Base-by-base conservation (phyloP, 53 echinoderm and acorn worm genomes). In the Paracentrotus lividus region DNA sequence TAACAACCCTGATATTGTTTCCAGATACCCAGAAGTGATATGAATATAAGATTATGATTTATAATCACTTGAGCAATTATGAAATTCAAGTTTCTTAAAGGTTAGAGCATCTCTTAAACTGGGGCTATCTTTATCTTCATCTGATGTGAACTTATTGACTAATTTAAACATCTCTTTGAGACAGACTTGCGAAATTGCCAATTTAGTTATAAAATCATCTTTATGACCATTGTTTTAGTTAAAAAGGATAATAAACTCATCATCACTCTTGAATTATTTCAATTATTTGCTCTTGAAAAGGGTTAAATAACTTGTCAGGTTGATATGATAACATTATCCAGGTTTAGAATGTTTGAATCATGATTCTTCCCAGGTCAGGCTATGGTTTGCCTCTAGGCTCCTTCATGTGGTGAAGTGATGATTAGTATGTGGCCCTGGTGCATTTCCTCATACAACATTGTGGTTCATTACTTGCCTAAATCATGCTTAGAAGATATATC, bases 281-380 rank as follows among this genome's bases (percentile, higher is more conserved):
- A 26, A 27, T 64, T 29, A 64, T 29, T 40, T 76, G 4, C 76
- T 10, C 76, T 42, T 42, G 20, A 67, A 21, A 5, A n/a, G n/a
- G n/a, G n/a, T n/a, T n/a, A n/a, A n/a, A n/a, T n/a, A n/a, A n/a
- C n/a, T n/a, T n/a, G n/a, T n/a, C 20, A 76, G 18, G 42, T 36
- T 76, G 42, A 18, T 23, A 42, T 76, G 76, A 21, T 76, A 4
- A 76, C 76, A 76, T 10, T 10, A n/a, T 81, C 81, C 81, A 81
- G 16, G 44, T 44, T 26, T 81, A 81, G 81, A 81, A n/a, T n/a
- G 13, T 47, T 81, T 81, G 49, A 81, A 47, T 81, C 81, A 45
- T 81, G 47, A 45, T 81, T 10, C 23, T 43, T 42, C 47, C 81
- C 24, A 81, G 27, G 81, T 27, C 81, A 4, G 26, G 49, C n/a